Evolutionary conservation across 2,113 vertebrate species (phyloP), one percentile per base, ranked within the genome.

Genomic region (Anseranas semipalmata): DNA sequence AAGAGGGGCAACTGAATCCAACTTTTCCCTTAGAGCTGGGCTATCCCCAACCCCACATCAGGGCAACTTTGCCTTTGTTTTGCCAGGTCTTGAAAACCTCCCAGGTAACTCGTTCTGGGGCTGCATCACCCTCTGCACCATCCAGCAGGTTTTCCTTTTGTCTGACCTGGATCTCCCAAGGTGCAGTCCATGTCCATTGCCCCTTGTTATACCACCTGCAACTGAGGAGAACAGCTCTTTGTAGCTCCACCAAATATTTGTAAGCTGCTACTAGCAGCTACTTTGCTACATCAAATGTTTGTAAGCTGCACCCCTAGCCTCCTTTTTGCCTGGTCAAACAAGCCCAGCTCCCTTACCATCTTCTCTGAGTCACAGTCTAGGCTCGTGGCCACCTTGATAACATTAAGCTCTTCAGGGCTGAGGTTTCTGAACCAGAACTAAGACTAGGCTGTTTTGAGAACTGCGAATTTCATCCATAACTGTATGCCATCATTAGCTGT

Each of bases 111-210:
- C 35, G 1, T 3, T 59, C 32, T 20, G 78, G 37, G 10, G 12
- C 19, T 74, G 20, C 43, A 50, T 46, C 39, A 53, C 58, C 20
- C 14, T 62, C 15, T 85, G 10, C n/a, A 72, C 7, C 12, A 75
- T 79, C 52, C 15, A 50, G 33, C 13, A 66, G 0, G 1, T 48
- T 58, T 94, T 81, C 13, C 4, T 33, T 37, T 60, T 43, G 9
- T 35, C 43, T 72, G 8, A 10, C 27, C 10, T 0, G 0, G 12
- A 41, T 66, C 13, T 73, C 22, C 15, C 3, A 8, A 27, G 9
- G 8, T 52, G 8, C 6, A 65, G 22, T 53, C 15, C 7, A 17
- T n/a, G 27, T 15, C 12, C 25, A 7, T 28, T 63, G 13, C 7
- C 12, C 18, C 24, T 74, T 66, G 9, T 13, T 75, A 45, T 20